Evolutionary conservation across 1,140 invertebrate species (phyloP).

Genomic region (Zeugodacus cucurbitae): DNA sequence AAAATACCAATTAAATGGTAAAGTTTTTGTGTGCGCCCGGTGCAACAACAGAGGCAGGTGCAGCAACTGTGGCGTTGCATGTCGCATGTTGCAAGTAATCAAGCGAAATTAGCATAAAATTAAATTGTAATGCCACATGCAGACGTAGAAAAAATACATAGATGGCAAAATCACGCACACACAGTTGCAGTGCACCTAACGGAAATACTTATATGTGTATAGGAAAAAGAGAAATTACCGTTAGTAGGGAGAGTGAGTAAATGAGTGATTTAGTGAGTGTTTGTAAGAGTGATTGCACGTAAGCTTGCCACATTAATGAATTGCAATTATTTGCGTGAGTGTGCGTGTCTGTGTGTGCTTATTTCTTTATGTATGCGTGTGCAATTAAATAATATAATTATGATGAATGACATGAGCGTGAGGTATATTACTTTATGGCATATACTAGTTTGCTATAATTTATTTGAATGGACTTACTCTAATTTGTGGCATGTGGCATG

Average conservation of each 20-base stretch:
- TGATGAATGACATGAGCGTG: background rate
- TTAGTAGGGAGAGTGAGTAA: background rate
- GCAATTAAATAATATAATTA: constrained; percentile 2
- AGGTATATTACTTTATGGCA: background rate
- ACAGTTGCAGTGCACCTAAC: too few relatives aligned
- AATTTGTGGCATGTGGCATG: background rate
- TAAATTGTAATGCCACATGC: constrained; percentile 6
- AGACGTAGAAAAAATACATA: background rate
- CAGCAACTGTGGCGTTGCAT: background rate
- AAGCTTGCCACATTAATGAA: too few relatives aligned
- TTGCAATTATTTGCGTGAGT: too few relatives aligned
- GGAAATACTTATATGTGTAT: background rate
- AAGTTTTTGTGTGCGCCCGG: background rate
- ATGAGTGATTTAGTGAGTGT: background rate
- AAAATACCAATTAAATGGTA: constrained; percentile 3
- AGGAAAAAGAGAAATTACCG: background rate
- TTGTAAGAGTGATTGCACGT: background rate
- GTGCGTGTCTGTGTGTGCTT: background rate
- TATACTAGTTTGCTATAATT: too few relatives aligned
- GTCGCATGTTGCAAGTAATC: constrained; percentile 34
- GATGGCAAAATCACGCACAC: background rate
- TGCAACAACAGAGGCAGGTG: background rate
- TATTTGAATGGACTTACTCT: too few relatives aligned
- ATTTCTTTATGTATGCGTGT: background rate
- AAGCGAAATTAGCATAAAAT: constrained; percentile 31